Base-by-base conservation (phyloP, 1,140 invertebrate species). In the Tetragnatha versicolor region DNA sequence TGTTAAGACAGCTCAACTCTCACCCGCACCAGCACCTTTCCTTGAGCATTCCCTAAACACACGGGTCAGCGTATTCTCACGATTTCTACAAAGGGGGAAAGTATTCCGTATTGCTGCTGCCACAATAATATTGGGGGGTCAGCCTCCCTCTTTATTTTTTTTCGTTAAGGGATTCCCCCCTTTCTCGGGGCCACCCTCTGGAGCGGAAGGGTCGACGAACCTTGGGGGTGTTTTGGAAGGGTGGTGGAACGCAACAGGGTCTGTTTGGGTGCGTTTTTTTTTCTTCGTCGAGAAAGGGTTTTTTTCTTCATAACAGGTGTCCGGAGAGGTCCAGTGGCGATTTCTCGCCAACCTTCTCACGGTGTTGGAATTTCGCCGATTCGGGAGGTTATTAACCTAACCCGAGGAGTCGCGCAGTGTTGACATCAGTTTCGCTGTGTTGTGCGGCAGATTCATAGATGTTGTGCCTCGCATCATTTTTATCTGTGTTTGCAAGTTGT, bases 181-280 rank as follows among this genome's bases (percentile, higher is more conserved):
- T 22, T 55, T 55, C 10, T 29, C 10, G 27, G 42, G 29, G 27
- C 68, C 61, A 51, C 37, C 60, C 73, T 27, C 35, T 39, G 22
- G 53, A 53, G 10, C 29, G 27, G n/a, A 42, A 33, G 58, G 73
- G 60, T 77, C 47, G 61, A 53, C 72, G 72, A 75, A 61, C 72
- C 20, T 49, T 7, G 17, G 12, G 25, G 58, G 58, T 49, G 31
- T 61, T 75, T 63, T 61, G 27, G 17, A 49, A 49, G 53, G 45
- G 69, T 31, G 25, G 17, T n/a, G 2, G 33, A 20, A 58, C 55
- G 55, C 55, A 58, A 58, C 20, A 58, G 55, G 55, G 55, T 7
- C 29, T 31, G 20, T 22, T 53, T 12, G 22, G 42, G 25, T 25
- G 63, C n/a, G 14, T 5, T 14, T 68, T 29, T 47, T 31, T 37